Percentiles rank a stretch among this genome's conserved stretches.
Conservation (phyloP, 2,797 vertebrate genomes). For the Crenuchus spilurus region DNA sequence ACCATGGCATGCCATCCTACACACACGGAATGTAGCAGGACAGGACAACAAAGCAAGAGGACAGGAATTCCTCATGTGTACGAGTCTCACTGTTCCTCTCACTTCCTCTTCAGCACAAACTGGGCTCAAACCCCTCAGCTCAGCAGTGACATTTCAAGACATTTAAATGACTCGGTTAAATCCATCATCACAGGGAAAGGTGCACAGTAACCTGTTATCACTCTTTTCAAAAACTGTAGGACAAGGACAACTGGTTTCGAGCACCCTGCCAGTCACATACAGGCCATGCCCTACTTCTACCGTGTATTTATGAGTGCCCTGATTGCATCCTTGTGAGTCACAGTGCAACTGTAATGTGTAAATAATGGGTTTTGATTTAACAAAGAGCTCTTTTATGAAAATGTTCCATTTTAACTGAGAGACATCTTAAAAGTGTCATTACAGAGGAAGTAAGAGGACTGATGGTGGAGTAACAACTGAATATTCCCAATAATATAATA, state of each 20-base stretch:
- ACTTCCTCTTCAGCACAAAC: conserved; percentile 74
- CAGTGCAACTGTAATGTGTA: conserved; percentile 9
- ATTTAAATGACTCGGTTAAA: neutral
- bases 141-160: conserved; percentile 48
- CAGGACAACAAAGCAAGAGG: conserved; percentile 77
- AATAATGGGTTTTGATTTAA: conserved; percentile 12
- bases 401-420: neutral
- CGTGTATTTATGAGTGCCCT: conserved; percentile 13
- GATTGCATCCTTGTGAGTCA: conserved; percentile 33
- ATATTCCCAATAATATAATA: too few relatives aligned
- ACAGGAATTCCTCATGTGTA: conserved; percentile 74
- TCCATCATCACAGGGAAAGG: neutral
- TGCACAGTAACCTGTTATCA: neutral
- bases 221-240: neutral
- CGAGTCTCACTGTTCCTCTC: conserved; percentile 56
- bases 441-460: too few relatives aligned
- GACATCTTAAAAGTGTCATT: neutral
- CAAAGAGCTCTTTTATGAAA: neutral
- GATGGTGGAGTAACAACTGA: too few relatives aligned
- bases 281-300: neutral
- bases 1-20: conserved; percentile 57
- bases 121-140: conserved; percentile 53
- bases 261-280: neutral
- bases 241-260: neutral
- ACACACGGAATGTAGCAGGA: conserved; percentile 74